These are phyloP conservation scores for Armadillidium nasatum DNA, from an alignment of 1,140 invertebrate genomes.

Conservation along the genomic window DNA sequence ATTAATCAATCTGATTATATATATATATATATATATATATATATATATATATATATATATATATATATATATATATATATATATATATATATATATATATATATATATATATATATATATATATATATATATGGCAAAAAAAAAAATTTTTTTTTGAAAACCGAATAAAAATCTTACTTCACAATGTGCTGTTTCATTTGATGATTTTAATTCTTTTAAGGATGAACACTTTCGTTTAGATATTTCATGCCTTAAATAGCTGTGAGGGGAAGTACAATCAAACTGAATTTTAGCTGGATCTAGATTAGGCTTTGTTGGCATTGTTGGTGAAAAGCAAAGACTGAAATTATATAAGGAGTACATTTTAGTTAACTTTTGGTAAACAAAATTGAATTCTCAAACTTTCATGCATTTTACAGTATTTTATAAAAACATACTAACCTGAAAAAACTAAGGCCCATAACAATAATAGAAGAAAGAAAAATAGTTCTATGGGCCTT, in stretches of 20 bases:
- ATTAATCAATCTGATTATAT: too few species aligned
- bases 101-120: too few species aligned
- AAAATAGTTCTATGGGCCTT: neutral
- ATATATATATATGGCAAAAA: too few species aligned
- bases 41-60: too few species aligned
- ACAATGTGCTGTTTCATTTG: neutral
- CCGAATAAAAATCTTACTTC: neutral
- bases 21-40: too few species aligned
- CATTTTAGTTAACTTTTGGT: neutral
- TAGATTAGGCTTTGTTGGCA: neutral
- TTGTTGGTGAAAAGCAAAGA: neutral
- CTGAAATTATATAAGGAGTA: neutral
- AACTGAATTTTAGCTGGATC: neutral
- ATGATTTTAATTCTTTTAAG: too few species aligned
- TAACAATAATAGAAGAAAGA: neutral
- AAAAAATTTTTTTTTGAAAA: too few species aligned
- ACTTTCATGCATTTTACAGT: too few species aligned
- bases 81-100: too few species aligned
- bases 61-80: too few species aligned
- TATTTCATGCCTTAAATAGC: neutral
- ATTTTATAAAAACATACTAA: neutral
- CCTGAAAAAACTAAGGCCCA: neutral
- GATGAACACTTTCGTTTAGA: neutral
- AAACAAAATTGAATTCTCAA: neutral
- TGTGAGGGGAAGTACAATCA: neutral